Conservation (phyloP, 2,888 invertebrate genomes). For the Ctena decussata region DNA sequence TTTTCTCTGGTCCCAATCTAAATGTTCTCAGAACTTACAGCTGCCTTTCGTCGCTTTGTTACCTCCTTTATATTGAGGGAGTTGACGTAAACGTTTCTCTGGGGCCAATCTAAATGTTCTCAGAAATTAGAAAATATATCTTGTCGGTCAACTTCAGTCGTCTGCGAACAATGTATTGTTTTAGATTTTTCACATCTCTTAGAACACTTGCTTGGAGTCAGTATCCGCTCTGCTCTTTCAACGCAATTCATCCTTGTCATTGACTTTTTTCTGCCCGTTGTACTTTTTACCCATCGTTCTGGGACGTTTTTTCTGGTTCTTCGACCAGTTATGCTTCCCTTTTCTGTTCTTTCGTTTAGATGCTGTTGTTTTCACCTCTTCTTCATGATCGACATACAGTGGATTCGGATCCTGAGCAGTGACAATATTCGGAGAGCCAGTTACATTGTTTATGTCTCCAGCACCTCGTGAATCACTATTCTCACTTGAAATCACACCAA, state of each 20-base stretch:
- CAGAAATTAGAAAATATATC: slow-evolving; percentile 6
- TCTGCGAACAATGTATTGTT: background rate
- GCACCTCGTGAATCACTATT: background rate
- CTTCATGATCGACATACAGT: background rate
- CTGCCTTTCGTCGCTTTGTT: background rate
- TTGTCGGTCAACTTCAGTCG: background rate
- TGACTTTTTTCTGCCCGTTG: background rate
- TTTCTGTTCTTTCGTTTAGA: background rate
- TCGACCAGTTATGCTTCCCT: background rate
- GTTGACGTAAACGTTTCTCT: slow-evolving; percentile 3
- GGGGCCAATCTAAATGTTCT: background rate
- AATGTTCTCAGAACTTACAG: background rate
- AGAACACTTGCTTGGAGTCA: slow-evolving; percentile 9
- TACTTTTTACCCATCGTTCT: slow-evolving; percentile 8
- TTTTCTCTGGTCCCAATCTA: slow-evolving; percentile 15
- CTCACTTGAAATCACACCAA: background rate
- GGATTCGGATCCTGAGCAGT: background rate
- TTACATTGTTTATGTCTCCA: too few species aligned
- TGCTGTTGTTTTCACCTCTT: background rate
- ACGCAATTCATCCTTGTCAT: background rate
- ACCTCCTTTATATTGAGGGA: slow-evolving; percentile 5
- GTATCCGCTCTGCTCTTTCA: background rate
- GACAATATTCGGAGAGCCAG: background rate
- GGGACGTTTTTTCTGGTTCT: slow-evolving; percentile 9
- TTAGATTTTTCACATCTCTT: slow-evolving; percentile 6